Evolutionary conservation across 2,888 invertebrate genomes (phyloP), one percentile per base, ranked within the genome.

Genomic region (Exocentrus adspersus): DNA sequence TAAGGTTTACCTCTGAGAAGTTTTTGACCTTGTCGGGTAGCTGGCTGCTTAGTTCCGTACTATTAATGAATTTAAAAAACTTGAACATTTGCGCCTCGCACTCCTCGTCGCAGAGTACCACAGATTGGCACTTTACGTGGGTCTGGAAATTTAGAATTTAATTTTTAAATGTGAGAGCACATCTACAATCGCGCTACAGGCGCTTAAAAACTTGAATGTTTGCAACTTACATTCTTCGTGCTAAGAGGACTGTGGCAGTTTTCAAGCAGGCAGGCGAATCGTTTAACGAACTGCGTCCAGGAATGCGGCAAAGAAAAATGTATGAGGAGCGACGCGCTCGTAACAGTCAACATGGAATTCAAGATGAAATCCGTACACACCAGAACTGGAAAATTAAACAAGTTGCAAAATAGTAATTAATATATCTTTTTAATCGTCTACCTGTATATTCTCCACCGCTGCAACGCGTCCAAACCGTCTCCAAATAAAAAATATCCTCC

Each of bases 301-400:
- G 86, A 82, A 20, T 81, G 75, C 0, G 91, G 89, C 69, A 93
- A 79, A 1, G 91, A 90, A 80, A 87, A 93, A 78, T 93, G 92
- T 12, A 94, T 84, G 21, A 94, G 80, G 72, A 87, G 85, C 52
- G 87, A 84, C 0, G 90, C 90, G 77, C 91, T 86, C 0, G 86
- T 87, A 4, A 93, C 83, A 62, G 86, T 85, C 56, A 93, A 76
- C 68, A 89, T 87, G 0, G 83, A 83, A 48, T 77, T 74, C 53
- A 92, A 82, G 72, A 88, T 85, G 10, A 84, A 83, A 78, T 94
- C 93, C n/a, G 89, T 89, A 72, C 90, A 89, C 4, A 94, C 83
- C 10, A 93, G 80, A n/a, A 79, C 81, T 81, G 60, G 41, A 77
- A 63, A 89, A 80, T 20, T 86, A 84, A 41, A 85, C 85, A 7